These are phyloP conservation scores for Xanthorhoe spadicearia DNA, from an alignment of 2,888 invertebrate species.

Conservation along the genomic window DNA sequence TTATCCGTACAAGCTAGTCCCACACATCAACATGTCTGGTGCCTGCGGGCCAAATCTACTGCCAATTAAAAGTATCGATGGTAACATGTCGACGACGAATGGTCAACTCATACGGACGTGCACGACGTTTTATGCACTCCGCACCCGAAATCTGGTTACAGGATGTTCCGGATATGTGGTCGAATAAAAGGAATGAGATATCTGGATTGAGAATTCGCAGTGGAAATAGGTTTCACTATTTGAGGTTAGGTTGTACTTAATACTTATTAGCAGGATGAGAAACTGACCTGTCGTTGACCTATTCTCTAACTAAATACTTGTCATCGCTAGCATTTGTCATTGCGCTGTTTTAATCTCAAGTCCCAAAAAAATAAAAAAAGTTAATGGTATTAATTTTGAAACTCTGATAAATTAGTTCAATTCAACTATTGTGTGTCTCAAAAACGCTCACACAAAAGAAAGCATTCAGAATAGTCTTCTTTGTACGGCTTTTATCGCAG, in stretches of 20 bases:
- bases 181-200: slow-evolving; percentile 22
- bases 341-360: not conserved
- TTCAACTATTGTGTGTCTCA: slow-evolving; percentile 33
- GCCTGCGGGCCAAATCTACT: slow-evolving; percentile 72
- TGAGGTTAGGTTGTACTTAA: not conserved
- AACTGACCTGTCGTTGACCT: not conserved
- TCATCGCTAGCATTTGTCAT: not conserved
- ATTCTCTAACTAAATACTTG: not conserved
- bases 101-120: slow-evolving; percentile 57
- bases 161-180: slow-evolving; percentile 45
- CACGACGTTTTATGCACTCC: slow-evolving; percentile 59
- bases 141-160: slow-evolving; percentile 52
- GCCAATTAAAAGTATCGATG: slow-evolving; percentile 82
- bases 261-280: not conserved
- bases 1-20: slow-evolving; percentile 52
- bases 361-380: not conserved
- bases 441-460: slow-evolving; percentile 32
- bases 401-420: slow-evolving; percentile 32
- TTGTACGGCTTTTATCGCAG: slow-evolving; percentile 39
- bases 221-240: not conserved
- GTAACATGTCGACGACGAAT: slow-evolving; percentile 71
- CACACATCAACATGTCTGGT: slow-evolving; percentile 66
- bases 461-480: slow-evolving; percentile 30
- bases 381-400: slow-evolving; percentile 4
- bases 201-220: slow-evolving; percentile 11